phyloP scores from a whole-genome alignment of 1,140 invertebrate species.

The Megalopta genalis region DNA sequence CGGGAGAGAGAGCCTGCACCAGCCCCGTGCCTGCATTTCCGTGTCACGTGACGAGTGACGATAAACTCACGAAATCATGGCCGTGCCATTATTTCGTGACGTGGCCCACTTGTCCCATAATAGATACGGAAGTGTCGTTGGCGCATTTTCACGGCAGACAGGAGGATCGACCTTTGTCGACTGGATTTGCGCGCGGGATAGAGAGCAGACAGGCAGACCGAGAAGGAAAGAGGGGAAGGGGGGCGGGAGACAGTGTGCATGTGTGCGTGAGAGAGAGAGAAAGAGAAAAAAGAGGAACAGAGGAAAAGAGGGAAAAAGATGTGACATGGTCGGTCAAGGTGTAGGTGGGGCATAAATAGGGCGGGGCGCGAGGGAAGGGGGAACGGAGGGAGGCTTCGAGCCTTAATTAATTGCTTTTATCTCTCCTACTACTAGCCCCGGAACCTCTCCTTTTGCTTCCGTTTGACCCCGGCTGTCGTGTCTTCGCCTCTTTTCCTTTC shows the following conservation, averaged over 20 bases:
- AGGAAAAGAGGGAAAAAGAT: neutral
- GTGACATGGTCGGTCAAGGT: neutral
- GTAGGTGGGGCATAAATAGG: neutral
- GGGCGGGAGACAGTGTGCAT: neutral
- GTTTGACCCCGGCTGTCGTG: neutral
- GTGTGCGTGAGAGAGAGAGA: neutral
- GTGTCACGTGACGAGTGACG: constrained; percentile 54
- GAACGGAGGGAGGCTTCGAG: constrained; percentile 16
- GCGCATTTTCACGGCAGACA: neutral
- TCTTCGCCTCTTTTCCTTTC: constrained; percentile 6
- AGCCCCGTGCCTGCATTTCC: constrained; percentile 52
- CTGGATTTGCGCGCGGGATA: constrained; percentile 4
- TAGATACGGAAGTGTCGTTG: constrained; percentile 37
- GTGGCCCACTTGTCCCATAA: constrained; percentile 40
- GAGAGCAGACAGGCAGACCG: neutral
- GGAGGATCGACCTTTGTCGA: constrained; percentile 13
- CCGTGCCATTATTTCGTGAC: constrained; percentile 51
- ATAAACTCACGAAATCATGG: constrained; percentile 57
- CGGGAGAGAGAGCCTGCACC: constrained; percentile 22
- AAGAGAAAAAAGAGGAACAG: neutral
- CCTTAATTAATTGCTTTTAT: constrained; percentile 46
- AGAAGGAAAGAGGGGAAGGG: neutral
- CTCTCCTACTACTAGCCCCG: neutral
- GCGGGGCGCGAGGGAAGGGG: neutral
- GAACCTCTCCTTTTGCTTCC: neutral